Evolutionary conservation across 2,797 vertebrate species (phyloP).

Genomic region (Tachyglossus aculeatus): DNA sequence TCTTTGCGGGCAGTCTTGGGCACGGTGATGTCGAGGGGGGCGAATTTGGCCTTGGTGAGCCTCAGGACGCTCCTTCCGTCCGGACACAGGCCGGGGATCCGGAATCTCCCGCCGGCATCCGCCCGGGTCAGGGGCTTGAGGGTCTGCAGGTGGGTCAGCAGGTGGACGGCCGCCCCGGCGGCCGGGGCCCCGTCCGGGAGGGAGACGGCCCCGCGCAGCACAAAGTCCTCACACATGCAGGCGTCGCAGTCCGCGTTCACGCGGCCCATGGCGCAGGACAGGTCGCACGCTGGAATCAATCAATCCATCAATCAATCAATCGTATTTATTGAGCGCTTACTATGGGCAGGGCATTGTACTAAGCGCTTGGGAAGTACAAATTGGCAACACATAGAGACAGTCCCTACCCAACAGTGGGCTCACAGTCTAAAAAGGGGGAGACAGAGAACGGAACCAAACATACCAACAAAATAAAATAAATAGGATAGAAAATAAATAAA

Average conservation of each 20-base stretch:
- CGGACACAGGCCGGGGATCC: conserved; percentile 87
- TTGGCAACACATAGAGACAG: too few relatives aligned
- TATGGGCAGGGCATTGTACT: too few relatives aligned
- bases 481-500: too few relatives aligned
- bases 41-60: conserved; percentile 85
- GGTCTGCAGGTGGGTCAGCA: conserved; percentile 65
- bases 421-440: too few relatives aligned
- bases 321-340: too few relatives aligned
- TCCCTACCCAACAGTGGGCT: too few relatives aligned
- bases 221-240: conserved; percentile 89
- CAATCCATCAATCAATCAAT: too few relatives aligned
- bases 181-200: conserved; percentile 84
- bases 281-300: conserved; percentile 82
- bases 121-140: conserved; percentile 84
- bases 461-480: too few relatives aligned
- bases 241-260: conserved; percentile 86
- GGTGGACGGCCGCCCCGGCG: conserved; percentile 74
- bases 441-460: too few relatives aligned
- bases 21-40: conserved; percentile 67
- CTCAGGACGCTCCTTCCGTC: conserved; percentile 86
- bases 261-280: conserved; percentile 85
- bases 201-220: conserved; percentile 84
- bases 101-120: conserved; percentile 87
- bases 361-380: too few relatives aligned
- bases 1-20: conserved; percentile 71